Conservation (phyloP, 2,888 invertebrate genomes). For the Tachina lurida region DNA sequence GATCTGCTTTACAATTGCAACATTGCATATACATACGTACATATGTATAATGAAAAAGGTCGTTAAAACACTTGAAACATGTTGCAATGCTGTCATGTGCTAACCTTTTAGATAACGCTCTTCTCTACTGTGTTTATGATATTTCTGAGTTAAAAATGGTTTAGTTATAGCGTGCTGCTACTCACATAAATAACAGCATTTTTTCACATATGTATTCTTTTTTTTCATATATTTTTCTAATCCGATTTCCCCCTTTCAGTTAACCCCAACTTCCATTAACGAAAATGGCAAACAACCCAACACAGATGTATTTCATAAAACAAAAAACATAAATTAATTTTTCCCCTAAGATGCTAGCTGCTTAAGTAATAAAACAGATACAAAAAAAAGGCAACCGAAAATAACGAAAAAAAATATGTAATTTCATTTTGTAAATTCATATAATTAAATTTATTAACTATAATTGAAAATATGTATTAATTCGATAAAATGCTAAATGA, state of each 20-base stretch:
- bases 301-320: slow-evolving; percentile 72
- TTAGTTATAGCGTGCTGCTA: background rate
- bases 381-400: slow-evolving; percentile 69
- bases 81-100: slow-evolving; percentile 22
- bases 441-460: slow-evolving; percentile 31
- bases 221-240: slow-evolving; percentile 21
- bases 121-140: background rate
- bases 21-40: background rate
- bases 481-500: background rate
- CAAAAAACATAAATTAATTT: slow-evolving; percentile 59
- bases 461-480: background rate
- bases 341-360: slow-evolving; percentile 68
- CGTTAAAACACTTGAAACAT: slow-evolving; percentile 52
- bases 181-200: slow-evolving; percentile 37
- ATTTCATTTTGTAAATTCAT: slow-evolving; percentile 56
- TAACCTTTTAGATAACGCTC: slow-evolving; percentile 25
- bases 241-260: slow-evolving; percentile 70
- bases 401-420: slow-evolving; percentile 54
- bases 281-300: slow-evolving; percentile 66
- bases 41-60: slow-evolving; percentile 22
- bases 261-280: slow-evolving; percentile 75
- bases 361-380: slow-evolving; percentile 71
- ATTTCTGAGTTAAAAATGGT: slow-evolving; percentile 12
- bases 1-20: slow-evolving; percentile 24
- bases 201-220: slow-evolving; percentile 4